Evolutionary conservation across 2,113 vertebrate species (phyloP), one percentile per base, ranked within the genome.

Genomic region (Proterorhinus semilunaris): DNA sequence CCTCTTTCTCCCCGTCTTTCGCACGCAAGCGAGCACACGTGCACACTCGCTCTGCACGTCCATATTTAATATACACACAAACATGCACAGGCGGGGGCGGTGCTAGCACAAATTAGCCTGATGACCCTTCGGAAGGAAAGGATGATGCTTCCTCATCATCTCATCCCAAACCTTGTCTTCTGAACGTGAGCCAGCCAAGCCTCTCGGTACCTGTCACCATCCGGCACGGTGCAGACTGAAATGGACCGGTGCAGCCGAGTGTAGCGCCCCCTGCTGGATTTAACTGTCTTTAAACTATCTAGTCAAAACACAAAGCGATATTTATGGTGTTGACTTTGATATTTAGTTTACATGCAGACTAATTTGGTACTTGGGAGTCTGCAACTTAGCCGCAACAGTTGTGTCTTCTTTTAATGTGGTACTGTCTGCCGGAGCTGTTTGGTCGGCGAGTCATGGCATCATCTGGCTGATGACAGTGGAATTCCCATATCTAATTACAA

Each of bases 401-500:
- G 58, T 66, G 65, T 65, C 65, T 65, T 48, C 46, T 63, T 48
- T 61, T 43, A 4, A 66, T 48, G 46, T 11, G 7, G 68, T 21
- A 42, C 57, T 58, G 80, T 67, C 76, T 62, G 68, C 58, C 48
- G 10, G 47, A 48, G 62, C 62, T 71, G 68, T 86, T 80, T 69
- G 85, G 75, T 70, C 54, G 3, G 69, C 65, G 7, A 75, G 95
- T 90, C 93, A 92, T 89, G 94, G 96, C 95, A 98, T 98, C 97
- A 98, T 98, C 97, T 98, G 97, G 96, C 96, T 94, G 95, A 96
- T 95, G 96, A 97, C 96, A 95, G 95, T 92, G 94, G 96, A 98
- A 99, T 99, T 99, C 96, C 96, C 97, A 96, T 94, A 98, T 98
- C 97, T 98, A 98, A 98, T 99, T 99, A 99, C 94, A 95, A 93